Conservation (phyloP, 1,140 invertebrate genomes). For the Caenorhabditis latens region DNA sequence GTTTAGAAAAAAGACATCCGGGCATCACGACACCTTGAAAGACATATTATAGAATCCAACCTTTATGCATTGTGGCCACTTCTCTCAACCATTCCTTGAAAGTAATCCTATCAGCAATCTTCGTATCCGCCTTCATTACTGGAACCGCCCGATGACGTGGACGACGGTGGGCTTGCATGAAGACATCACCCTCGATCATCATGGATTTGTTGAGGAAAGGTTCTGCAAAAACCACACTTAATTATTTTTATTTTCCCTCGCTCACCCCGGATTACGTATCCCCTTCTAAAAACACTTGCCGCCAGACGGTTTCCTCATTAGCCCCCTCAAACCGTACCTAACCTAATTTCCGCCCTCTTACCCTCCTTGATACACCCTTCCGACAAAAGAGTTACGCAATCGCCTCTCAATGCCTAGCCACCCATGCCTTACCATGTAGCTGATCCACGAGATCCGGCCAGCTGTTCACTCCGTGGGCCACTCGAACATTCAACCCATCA, state of each 20-base stretch:
- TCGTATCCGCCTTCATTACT: slow-evolving; percentile 60
- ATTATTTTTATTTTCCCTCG: background rate
- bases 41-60: background rate
- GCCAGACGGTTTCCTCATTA: slow-evolving; percentile 33
- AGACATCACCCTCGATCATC: slow-evolving; percentile 64
- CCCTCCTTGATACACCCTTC: background rate
- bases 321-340: background rate
- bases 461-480: slow-evolving; percentile 63
- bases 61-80: slow-evolving; percentile 61
- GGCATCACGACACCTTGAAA: background rate
- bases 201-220: slow-evolving; percentile 65
- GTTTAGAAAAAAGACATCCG: background rate
- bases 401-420: background rate
- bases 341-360: slow-evolving; percentile 10
- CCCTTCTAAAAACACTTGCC: background rate
- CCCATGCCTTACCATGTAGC: slow-evolving; percentile 59
- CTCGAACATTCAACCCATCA: slow-evolving; percentile 61
- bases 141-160: slow-evolving; percentile 64
- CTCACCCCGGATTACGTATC: background rate
- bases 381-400: background rate
- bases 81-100: slow-evolving; percentile 65
- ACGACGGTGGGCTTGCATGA: slow-evolving; percentile 58
- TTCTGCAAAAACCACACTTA: slow-evolving; percentile 45
- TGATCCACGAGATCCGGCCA: slow-evolving; percentile 65
- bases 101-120: slow-evolving; percentile 61